Evolutionary conservation across 2,888 invertebrate genomes (phyloP).

Genomic region (Orthosia incerta): DNA sequence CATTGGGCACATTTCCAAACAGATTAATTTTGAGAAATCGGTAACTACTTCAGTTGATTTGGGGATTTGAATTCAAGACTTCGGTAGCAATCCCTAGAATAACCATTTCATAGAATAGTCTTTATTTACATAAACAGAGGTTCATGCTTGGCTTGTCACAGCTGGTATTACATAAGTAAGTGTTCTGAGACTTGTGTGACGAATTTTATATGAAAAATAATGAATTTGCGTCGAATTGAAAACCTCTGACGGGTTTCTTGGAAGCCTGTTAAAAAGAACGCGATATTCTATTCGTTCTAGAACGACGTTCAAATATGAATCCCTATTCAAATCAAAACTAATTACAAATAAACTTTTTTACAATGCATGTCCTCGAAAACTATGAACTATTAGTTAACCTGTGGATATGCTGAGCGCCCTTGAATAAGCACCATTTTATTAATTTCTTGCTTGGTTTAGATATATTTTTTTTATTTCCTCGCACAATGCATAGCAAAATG

Average conservation of each 20-base stretch:
- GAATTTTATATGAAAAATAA: neutral
- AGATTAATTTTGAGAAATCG: constrained; percentile 5
- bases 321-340: neutral
- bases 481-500: no score
- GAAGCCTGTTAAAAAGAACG: constrained; percentile 6
- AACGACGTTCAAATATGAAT: neutral
- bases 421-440: no score
- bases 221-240: constrained; percentile 6
- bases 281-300: neutral
- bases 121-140: constrained; percentile 12
- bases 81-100: constrained; percentile 13
- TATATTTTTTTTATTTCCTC: no score
- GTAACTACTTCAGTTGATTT: constrained; percentile 14
- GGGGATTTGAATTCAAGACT: constrained; percentile 32
- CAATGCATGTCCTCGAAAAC: no score
- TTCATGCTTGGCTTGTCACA: constrained; percentile 1
- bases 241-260: neutral
- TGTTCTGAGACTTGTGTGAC: neutral
- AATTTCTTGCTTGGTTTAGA: no score
- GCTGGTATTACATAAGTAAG: constrained; percentile 1
- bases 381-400: no score
- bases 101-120: constrained; percentile 25
- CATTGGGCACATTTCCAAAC: neutral
- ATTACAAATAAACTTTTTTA: no score
- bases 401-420: no score